Evolutionary conservation across 2,797 vertebrate species (phyloP), one percentile per base, ranked within the genome.

Genomic region (Meriones psammophilus): DNA sequence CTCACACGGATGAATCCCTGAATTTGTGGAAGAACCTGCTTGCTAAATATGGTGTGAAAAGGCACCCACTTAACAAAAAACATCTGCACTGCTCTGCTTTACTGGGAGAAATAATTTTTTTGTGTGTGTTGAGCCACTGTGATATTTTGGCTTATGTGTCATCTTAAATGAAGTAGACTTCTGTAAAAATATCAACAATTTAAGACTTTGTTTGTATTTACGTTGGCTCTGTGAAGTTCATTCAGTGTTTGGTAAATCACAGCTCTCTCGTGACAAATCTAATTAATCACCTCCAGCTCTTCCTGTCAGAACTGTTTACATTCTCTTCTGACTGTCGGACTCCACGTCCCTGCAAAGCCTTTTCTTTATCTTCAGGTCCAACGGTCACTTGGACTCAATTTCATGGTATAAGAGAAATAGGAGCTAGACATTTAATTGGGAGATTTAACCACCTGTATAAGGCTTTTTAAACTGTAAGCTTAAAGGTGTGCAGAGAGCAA

Each of bases 121-220:
- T 93, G 50, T 50, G 50, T 74, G 33, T 56, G 78, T 50, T 96
- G 77, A 87, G 33, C 60, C 68, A 60, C 50, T 46, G 77, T 90
- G 80, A 80, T 91, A 36, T 92, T 96, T 93, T 79, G 62, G 13
- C 74, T 80, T 95, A 68, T 39, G 30, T 92, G 90, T 94, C 92
- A 73, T 66, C 66, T 64, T 94, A 89, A 85, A 86, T 58, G 81
- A 76, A 64, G 50, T 5, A 20, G 54, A 85, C 64, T 84, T 42
- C 86, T 94, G 88, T 87, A 91, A 91, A 97, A 96, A 89, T 91
- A 91, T 60, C 86, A 91, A 77, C 85, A 89, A 26, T 94, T 94
- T 89, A 90, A 95, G 73, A 54, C 54, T 97, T 92, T 95, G 42
- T 94, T 96, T 94, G 66, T 96, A 58, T 97, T 96, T 96, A 94